Base-by-base conservation (phyloP, 2,797 vertebrate genomes). In the Macropodus opercularis region DNA sequence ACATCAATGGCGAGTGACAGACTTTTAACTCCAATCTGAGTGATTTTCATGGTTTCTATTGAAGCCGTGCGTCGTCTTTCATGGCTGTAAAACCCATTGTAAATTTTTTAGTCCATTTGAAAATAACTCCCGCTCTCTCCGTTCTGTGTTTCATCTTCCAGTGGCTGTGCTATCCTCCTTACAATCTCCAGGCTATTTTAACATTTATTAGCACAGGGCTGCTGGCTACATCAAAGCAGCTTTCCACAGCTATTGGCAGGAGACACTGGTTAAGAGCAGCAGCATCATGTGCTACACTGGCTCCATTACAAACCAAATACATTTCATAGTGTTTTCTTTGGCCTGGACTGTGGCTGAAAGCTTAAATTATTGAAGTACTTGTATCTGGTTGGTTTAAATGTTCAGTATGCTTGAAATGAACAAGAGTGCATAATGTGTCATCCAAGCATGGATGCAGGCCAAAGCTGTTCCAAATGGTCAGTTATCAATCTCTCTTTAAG, bases 11-110 rank as follows among this genome's bases (percentile, higher is more conserved):
- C 39, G 11, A 55, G 46, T 55, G 72, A 67, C 79, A 73, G 79
- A 86, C 73, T 79, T 83, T 81, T 71, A 75, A 78, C 71, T 79
- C 54, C 56, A 52, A 75, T 74, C 72, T 51, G 58, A 80, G 61
- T 67, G 63, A 83, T 81, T 75, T 72, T 47, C n/a, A 38, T 43
- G 57, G 38, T 52, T 50, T 62, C 53, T 32, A 46, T 31, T 80
- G 72, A 75, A 76, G 72, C 59, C 66, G 61, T 53, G 53, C 55
- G 51, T 65, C 61, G 22, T 60, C 69, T 71, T 68, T 79, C 26
- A 53, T 71, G 66, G 26, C 69, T 51, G 17, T 42, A 42, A 63
- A 78, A 72, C 54, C 58, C 24, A 65, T 43, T 71, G 71, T 64
- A 31, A 64, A 52, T 49, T 53, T 24, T 18, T 42, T 21, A 55